Base-by-base conservation (phyloP, 2,797 vertebrate genomes). In the Cirrhinus molitorella region DNA sequence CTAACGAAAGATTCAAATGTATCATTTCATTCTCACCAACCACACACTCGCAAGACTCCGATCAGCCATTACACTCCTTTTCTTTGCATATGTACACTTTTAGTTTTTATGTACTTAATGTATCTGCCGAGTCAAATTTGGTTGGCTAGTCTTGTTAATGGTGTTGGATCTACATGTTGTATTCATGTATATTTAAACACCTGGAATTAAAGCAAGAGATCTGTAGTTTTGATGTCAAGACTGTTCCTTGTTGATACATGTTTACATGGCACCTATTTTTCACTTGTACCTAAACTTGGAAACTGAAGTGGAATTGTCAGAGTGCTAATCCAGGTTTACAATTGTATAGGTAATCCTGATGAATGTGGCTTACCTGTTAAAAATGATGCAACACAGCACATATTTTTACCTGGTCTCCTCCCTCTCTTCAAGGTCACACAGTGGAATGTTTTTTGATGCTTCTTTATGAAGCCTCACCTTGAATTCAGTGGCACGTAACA, bases 181-280 rank as follows among this genome's bases (percentile, higher is more conserved):
- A 51, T 74, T 73, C 37, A 55, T 71, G 47, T 84, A 53, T 28
- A 16, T 81, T 57, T 80, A 57, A 66, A 59, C 9, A 6, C 7
- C 37, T 76, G 61, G n/a, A 67, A 87, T 87, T 74, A 87, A 85
- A 88, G 74, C 28, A 66, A 14, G 67, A 78, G 34, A 53, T 17
- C 59, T 85, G n/a, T 19, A 61, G 34, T n/a, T 61, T 65, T 77
- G n/a, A 0, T 31, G 21, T 79, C 37, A 65, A 47, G 31, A 11
- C 66, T 57, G 34, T 75, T 16, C 19, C 11, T 7, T 70, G 63
- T 70, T 70, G 17, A 45, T 40, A 0, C 37, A 21, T 71, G 51
- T 47, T 31, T 13, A 47, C 13, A 28, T 14, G 61, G 16, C 17
- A n/a, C 13, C 34, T 19, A 31, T 61, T 11, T 70, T 40, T 75